These are phyloP conservation scores for Xenentodon cancila DNA, from an alignment of 2,797 vertebrate genomes.

Conservation along the genomic window DNA sequence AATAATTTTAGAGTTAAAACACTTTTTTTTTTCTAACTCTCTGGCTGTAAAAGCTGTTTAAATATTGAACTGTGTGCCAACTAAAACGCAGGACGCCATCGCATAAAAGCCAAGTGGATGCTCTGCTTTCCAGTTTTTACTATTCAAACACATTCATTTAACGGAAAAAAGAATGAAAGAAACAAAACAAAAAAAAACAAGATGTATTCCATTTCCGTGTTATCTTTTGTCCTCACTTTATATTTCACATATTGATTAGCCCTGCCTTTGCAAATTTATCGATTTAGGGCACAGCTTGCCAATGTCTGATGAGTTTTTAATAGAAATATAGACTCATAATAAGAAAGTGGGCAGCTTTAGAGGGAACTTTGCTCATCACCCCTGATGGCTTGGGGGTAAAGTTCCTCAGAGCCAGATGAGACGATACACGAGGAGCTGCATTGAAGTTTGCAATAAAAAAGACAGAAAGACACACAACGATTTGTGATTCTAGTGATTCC, in stretches of 20 bases:
- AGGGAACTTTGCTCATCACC: conserved; percentile 37
- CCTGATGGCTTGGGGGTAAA: conserved; percentile 15
- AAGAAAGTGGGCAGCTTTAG: conserved; percentile 48
- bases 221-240: conserved; percentile 64
- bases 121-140: conserved; percentile 59
- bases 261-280: conserved; percentile 69
- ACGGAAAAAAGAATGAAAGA: conserved; percentile 30
- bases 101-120: conserved; percentile 65
- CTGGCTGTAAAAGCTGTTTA: conserved; percentile 66
- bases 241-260: conserved; percentile 67
- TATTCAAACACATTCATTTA: conserved; percentile 62
- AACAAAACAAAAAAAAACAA: background rate
- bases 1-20: conserved; percentile 99
- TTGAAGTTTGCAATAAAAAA: conserved; percentile 15
- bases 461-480: background rate
- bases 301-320: conserved; percentile 65
- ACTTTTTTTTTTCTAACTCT: conserved; percentile 85
- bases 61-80: conserved; percentile 75
- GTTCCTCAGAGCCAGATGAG: conserved; percentile 30
- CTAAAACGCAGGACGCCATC: conserved; percentile 61
- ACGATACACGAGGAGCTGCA: conserved; percentile 24
- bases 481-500: background rate
- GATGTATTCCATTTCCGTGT: conserved; percentile 48
- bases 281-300: conserved; percentile 59
- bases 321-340: conserved; percentile 37